A percentile compares a stretch with the other conserved stretches of the same genome.
Conservation (phyloP, 2,797 vertebrate genomes). For the Dendrocincla fuliginosa region DNA sequence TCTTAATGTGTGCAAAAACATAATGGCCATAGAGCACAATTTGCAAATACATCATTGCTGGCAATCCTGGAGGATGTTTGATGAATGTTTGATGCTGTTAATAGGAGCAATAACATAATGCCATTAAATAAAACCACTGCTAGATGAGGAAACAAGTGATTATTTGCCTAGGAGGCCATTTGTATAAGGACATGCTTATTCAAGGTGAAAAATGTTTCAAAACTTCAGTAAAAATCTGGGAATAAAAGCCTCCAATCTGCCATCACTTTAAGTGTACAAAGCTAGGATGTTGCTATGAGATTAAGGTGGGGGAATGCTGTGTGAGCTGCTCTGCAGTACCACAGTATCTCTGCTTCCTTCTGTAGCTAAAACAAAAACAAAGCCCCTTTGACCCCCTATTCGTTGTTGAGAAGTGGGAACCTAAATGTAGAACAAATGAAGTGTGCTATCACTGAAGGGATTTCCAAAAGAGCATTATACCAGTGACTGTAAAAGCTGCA, state of each 20-base stretch:
- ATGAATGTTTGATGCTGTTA: background rate
- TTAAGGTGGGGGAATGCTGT: background rate
- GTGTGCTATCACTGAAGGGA: background rate
- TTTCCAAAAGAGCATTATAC: slow-evolving; percentile 11
- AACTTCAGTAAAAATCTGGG: background rate
- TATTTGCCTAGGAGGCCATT: background rate
- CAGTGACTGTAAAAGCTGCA: background rate
- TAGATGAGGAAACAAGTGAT: background rate
- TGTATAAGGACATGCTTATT: background rate
- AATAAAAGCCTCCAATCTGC: background rate
- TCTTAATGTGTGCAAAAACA: background rate
- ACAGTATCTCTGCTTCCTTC: background rate
- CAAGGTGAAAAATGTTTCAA: background rate
- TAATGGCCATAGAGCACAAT: background rate
- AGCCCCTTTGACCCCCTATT: background rate
- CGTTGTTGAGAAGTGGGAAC: background rate
- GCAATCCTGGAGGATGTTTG: background rate
- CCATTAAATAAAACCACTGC: background rate
- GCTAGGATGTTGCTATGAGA: background rate
- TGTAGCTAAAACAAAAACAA: background rate
- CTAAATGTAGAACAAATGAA: slow-evolving; percentile 12
- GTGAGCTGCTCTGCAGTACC: background rate
- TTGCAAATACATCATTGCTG: background rate
- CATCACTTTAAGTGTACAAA: background rate
- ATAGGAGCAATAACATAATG: background rate